Base-by-base conservation (phyloP, 2,888 invertebrate genomes). In the Stenurella melanura region DNA sequence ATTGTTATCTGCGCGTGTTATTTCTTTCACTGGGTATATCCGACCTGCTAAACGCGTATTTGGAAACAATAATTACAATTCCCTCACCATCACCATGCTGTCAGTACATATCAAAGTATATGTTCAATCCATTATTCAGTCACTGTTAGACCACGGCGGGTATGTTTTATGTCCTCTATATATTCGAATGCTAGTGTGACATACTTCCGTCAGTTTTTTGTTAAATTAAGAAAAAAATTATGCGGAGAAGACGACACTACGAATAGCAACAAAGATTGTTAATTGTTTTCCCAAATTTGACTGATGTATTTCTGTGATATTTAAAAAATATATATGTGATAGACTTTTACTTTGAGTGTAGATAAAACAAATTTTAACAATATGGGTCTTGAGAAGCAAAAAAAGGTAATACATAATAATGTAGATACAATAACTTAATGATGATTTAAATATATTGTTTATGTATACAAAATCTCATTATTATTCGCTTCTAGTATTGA, bases 101-200 rank as follows among this genome's bases (percentile, higher is more conserved):
- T 70, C 70, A 70, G 60, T 18, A 64, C 70, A 70, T 60, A 60
- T 60, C 50, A 42, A 57, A 70, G 70, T 70, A 38, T 60, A 21
- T 21, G 38, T 68, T 19, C 38, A 61, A 18, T 26, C 64, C 69
- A 58, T 57, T 21, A 70, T 58, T 75, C 64, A 74, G 74, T 74
- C 74, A 70, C 64, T 70, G 56, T 70, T 70, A 64, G 30, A 75
- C 70, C 38, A 21, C 70, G 70, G 38, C 57, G 56, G 61, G 66
- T 69, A 73, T 64, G 54, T 58, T 60, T 68, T 21, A 68, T 57
- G 63, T 64, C 38, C 63, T 60, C 21, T 61, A 26, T 38, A 56
- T 57, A 19, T 21, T 70, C 17, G 75, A 67, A 61, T 61, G 64
- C 70, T 60, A 42, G 42, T 18, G 70, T 57, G 54, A 54, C 63